Percentiles rank a stretch among this genome's conserved stretches.
Evolutionary conservation across 1,140 invertebrate genomes (phyloP).

Genomic region (Drosophila arawakana): DNA sequence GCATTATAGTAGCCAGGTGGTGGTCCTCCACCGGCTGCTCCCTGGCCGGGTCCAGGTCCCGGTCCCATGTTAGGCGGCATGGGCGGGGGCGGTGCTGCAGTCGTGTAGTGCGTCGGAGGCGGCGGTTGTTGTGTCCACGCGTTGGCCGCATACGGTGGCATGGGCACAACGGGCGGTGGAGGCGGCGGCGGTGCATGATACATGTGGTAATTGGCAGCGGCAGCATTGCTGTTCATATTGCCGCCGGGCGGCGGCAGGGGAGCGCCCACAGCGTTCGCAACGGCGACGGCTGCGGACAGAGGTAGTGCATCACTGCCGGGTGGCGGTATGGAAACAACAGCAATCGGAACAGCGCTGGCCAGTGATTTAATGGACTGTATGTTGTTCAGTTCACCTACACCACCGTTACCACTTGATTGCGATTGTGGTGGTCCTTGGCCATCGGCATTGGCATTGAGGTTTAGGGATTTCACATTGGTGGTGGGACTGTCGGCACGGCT

Average conservation of each 20-base stretch:
- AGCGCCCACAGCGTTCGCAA: conserved; percentile 13
- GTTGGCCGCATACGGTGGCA: conserved; percentile 54
- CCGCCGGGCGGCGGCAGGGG: conserved; percentile 36
- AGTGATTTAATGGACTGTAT: conserved; percentile 69
- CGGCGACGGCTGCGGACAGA: conserved; percentile 44
- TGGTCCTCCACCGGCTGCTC: conserved; percentile 23
- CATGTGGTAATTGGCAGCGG: conserved; percentile 46
- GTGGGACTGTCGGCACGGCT: conserved; percentile 83
- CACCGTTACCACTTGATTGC: conserved; percentile 50
- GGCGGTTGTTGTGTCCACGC: conserved; percentile 55
- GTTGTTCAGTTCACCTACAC: conserved; percentile 53
- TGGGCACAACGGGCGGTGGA: conserved; percentile 63
- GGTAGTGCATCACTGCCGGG: conserved; percentile 61
- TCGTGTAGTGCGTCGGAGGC: conserved; percentile 60
- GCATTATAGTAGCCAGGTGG: conserved; percentile 58
- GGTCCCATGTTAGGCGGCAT: conserved; percentile 60
- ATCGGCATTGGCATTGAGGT: conserved; percentile 10
- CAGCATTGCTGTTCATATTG: conserved; percentile 30
- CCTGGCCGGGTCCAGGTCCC: conserved; percentile 25
- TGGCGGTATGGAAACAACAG: conserved; percentile 52
- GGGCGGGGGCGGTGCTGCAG: conserved; percentile 55
- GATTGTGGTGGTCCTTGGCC: conserved; percentile 24
- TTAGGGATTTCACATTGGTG: conserved; percentile 13
- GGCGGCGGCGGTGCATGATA: conserved; percentile 75
- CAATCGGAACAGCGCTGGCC: conserved; percentile 37